Evolutionary conservation across 2,888 invertebrate species (phyloP).

Genomic region (Altica lythri): DNA sequence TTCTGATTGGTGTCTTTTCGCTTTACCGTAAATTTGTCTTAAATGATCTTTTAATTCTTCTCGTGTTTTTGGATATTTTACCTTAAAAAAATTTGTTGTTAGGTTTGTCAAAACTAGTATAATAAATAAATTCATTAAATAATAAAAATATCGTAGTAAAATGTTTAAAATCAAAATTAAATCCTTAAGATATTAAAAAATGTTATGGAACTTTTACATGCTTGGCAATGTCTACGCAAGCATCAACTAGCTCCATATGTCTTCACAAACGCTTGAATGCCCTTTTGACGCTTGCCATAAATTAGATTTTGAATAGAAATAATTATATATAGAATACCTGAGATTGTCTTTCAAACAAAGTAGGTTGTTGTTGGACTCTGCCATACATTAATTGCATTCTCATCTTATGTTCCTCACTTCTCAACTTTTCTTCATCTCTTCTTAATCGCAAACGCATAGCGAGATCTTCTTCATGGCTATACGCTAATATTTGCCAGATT

Average conservation of each 20-base stretch:
- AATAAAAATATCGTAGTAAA: too few species aligned
- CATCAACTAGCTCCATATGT: too few species aligned
- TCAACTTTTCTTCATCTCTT: conserved; percentile 69
- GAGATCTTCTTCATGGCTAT: conserved; percentile 70
- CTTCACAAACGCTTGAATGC: too few species aligned
- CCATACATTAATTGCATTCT: conserved; percentile 76
- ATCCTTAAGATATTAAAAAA: too few species aligned
- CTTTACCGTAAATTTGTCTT: conserved; percentile 42
- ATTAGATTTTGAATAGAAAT: too few species aligned
- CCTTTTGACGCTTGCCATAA: neutral
- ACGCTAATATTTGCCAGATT: conserved; percentile 71
- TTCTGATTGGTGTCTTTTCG: conserved; percentile 38
- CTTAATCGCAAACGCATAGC: conserved; percentile 69
- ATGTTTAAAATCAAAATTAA: too few species aligned
- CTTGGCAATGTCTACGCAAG: too few species aligned
- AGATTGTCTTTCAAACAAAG: conserved; percentile 72
- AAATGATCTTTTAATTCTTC: conserved; percentile 48
- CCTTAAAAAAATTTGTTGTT: conserved; percentile 35
- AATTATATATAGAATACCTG: conserved; percentile 57
- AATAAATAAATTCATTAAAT: too few species aligned
- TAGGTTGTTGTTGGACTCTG: conserved; percentile 71
- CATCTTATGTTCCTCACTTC: conserved; percentile 69
- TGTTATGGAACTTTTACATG: too few species aligned
- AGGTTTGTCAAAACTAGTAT: neutral
- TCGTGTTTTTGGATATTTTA: conserved; percentile 49